Base-by-base conservation (phyloP, 2,113 vertebrate genomes). In the Gopherus evgoodei region DNA sequence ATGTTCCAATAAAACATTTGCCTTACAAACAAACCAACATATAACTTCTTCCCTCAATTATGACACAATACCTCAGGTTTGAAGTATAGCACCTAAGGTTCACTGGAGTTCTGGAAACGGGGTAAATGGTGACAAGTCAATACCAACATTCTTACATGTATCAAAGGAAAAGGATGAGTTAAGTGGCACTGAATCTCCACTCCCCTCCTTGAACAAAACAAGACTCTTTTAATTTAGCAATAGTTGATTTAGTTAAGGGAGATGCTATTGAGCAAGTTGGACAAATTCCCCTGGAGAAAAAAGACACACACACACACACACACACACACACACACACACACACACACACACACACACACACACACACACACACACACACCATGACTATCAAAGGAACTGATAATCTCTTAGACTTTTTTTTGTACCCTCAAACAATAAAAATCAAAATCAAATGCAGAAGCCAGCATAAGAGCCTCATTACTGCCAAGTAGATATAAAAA, bases 61-160 rank as follows among this genome's bases (percentile, higher is more conserved):
- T 91, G 8, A 72, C 35, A 72, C 54, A 92, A 79, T 62, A 78
- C 91, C 94, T 87, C 78, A 83, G 89, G 56, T 89, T 96, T 95
- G 90, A 96, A 92, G 86, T 29, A 79, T 62, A 95, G 95, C 88
- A 97, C 94, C 95, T 97, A 95, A 93, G 95, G 86, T 97, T 83
- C 88, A 50, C 82, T 76, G 53, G 78, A 87, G 83, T 54, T 59
- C 83, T 93, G 91, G 93, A 95, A 97, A 96, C 89, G 44, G 87
- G 59, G 65, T 27, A 53, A 11, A 42, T 31, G 35, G 52, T 90
- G 78, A 88, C 65, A 84, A 91, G 90, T 86, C 87, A 83, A 83
- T 96, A 86, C 86, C 86, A 95, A 31, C 21, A 82, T 29, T 81
- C 29, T 87, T 86, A 13, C 62, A 82, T 56, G 42, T 80, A 91